phyloP scores from a whole-genome alignment of 2,888 invertebrate genomes.

The Platynereis dumerilii region DNA sequence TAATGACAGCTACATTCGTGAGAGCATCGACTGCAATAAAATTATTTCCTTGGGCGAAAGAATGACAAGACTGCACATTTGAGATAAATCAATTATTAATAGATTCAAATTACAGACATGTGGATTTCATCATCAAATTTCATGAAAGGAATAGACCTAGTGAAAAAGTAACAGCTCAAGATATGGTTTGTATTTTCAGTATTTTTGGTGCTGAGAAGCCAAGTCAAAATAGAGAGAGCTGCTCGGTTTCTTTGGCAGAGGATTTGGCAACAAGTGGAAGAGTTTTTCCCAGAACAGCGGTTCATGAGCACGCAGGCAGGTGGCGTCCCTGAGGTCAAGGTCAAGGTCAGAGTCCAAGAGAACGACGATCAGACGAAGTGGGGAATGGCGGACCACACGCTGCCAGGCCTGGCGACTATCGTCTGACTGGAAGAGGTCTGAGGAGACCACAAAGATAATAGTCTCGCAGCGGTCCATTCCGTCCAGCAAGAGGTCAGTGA shows the following conservation, averaged over 20 bases:
- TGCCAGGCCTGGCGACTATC: constrained; percentile 10
- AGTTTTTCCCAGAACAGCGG: constrained; percentile 19
- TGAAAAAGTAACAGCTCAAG: no score
- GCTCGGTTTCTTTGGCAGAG: not conserved
- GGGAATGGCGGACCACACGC: constrained; percentile 11
- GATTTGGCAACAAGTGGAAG: constrained; percentile 19
- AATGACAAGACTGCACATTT: no score
- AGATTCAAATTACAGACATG: no score
- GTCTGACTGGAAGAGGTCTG: constrained; percentile 11
- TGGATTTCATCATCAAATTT: no score
- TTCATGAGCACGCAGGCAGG: constrained; percentile 13
- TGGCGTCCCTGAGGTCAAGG: constrained; percentile 3
- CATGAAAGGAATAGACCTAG: no score
- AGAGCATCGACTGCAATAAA: no score
- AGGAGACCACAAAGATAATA: constrained; percentile 12
- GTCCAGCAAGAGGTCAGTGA: constrained; percentile 18
- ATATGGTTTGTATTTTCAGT: constrained; percentile 10
- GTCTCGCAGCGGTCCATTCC: constrained; percentile 18
- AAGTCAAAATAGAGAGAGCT: not conserved
- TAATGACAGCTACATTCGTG: no score
- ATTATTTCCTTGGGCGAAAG: no score
- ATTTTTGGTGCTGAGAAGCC: not conserved
- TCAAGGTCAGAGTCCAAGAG: constrained; percentile 13
- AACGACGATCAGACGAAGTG: constrained; percentile 9
- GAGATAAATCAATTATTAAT: no score